Evolutionary conservation across 2,113 vertebrate genomes (phyloP).

Genomic region (Labeo catla): DNA sequence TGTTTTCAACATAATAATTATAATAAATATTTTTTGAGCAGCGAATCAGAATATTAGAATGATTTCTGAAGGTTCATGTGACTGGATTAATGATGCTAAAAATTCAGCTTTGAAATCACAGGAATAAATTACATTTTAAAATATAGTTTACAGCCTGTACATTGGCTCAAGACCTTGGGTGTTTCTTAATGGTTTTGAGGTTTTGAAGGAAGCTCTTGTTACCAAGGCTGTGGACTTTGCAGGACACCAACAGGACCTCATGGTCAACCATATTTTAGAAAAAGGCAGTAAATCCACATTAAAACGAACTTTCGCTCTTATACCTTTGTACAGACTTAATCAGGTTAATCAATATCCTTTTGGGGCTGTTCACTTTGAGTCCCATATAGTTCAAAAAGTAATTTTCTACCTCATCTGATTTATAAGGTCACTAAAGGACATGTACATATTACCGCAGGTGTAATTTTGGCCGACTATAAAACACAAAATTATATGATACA

Average conservation of each 20-base stretch:
- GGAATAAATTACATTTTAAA: too few relatives aligned
- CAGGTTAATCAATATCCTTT: slow-evolving; percentile 8
- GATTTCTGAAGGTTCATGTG: too few relatives aligned
- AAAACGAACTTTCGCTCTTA: not conserved
- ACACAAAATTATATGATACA: too few relatives aligned
- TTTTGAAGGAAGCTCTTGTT: slow-evolving; percentile 70
- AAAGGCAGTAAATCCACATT: slow-evolving; percentile 57
- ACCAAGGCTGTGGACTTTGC: slow-evolving; percentile 67
- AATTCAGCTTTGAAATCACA: too few relatives aligned
- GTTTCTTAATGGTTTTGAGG: slow-evolving; percentile 63
- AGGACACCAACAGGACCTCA: slow-evolving; percentile 69
- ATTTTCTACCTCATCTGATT: not conserved
- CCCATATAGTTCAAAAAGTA: not conserved
- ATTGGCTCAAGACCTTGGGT: slow-evolving; percentile 67
- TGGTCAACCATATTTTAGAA: slow-evolving; percentile 49
- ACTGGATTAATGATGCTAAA: too few relatives aligned
- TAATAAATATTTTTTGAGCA: too few relatives aligned
- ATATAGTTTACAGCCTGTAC: slow-evolving; percentile 67
- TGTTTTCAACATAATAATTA: too few relatives aligned
- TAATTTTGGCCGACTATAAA: slow-evolving; percentile 59
- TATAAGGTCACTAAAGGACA: not conserved
- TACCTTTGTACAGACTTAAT: not conserved
- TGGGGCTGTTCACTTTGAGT: not conserved
- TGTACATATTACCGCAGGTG: slow-evolving; percentile 61
- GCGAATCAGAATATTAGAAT: too few relatives aligned